phyloP scores from a whole-genome alignment of 2,888 invertebrate genomes.

The Zygogramma bicolorata region DNA sequence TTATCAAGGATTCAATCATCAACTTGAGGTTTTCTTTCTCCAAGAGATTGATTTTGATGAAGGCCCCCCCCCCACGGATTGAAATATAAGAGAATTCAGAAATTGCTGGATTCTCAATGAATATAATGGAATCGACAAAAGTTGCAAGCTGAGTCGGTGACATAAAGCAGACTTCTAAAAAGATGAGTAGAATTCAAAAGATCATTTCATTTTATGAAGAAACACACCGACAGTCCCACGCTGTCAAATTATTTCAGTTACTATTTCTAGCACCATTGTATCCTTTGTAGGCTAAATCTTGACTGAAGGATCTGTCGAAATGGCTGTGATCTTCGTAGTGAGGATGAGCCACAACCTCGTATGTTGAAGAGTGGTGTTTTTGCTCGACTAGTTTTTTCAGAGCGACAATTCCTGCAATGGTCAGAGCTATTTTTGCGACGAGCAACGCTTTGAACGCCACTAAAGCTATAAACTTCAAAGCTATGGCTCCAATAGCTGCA shows the following conservation, averaged over 20 bases:
- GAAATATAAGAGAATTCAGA: no score
- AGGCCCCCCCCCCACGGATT: no score
- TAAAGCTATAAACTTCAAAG: conserved; percentile 81
- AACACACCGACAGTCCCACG: no score
- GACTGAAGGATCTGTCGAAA: conserved; percentile 75
- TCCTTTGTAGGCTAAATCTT: conserved; percentile 79
- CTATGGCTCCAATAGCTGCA: conserved; percentile 82
- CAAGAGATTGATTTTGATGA: no score
- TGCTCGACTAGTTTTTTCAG: conserved; percentile 80
- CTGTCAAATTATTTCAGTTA: neutral
- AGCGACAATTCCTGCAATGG: conserved; percentile 80
- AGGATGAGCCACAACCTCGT: conserved; percentile 76
- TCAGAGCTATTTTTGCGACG: conserved; percentile 85
- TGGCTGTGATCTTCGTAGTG: conserved; percentile 71
- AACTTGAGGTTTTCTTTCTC: no score
- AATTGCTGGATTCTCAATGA: no score
- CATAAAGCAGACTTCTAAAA: no score
- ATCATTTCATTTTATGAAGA: no score
- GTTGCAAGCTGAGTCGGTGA: no score
- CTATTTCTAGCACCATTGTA: conserved; percentile 41
- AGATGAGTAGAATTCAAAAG: no score
- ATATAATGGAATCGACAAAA: no score
- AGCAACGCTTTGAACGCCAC: conserved; percentile 87
- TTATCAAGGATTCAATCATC: no score
- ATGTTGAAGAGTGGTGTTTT: conserved; percentile 78